Evolutionary conservation across 2,113 vertebrate species (phyloP).

Genomic region (Ceyx cyanopectus): DNA sequence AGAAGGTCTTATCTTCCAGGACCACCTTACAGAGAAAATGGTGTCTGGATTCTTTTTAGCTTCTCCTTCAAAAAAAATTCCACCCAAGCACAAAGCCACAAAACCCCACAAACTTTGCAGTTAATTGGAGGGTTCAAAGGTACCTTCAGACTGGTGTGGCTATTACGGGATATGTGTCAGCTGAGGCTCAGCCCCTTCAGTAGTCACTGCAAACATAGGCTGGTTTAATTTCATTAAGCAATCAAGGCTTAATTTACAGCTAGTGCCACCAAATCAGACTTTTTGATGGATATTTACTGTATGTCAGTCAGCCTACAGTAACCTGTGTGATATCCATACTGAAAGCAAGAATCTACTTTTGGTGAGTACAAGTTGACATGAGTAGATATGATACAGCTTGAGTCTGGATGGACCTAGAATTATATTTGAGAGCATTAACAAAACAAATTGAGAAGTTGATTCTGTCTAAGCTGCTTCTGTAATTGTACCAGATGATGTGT

Average conservation of each 20-base stretch:
- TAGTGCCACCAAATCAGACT: background rate
- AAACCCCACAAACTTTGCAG: background rate
- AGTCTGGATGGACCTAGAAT: background rate
- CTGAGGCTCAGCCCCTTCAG: background rate
- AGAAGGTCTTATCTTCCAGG: background rate
- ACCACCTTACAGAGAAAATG: background rate
- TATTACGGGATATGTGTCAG: background rate
- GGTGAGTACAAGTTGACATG: background rate
- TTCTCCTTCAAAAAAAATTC: background rate
- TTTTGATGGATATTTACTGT: background rate
- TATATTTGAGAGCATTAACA: background rate
- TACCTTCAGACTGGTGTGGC: background rate
- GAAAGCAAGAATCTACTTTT: background rate
- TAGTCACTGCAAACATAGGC: background rate
- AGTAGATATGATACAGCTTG: background rate
- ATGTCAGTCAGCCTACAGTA: background rate
- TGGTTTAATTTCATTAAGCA: background rate
- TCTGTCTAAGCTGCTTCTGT: background rate
- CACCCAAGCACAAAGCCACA: background rate
- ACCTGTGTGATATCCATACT: background rate
- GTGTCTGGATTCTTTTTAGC: background rate
- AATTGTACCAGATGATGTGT: background rate
- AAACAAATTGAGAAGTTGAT: background rate
- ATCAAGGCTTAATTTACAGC: background rate
- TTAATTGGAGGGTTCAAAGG: background rate